phyloP scores from a whole-genome alignment of 2,888 invertebrate genomes.

The Plutella xylostella region DNA sequence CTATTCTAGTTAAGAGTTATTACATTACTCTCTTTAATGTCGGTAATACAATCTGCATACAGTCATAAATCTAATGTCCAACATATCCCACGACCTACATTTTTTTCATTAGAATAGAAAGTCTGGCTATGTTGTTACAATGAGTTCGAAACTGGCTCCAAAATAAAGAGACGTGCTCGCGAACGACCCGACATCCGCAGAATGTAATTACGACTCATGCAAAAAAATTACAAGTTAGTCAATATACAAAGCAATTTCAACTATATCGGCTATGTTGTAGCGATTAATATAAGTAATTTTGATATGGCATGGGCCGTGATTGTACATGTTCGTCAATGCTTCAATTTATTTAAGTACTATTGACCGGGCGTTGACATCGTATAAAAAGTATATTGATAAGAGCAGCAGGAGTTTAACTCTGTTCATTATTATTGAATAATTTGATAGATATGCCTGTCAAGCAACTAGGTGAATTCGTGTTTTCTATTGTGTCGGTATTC shows the following conservation, averaged over 20 bases:
- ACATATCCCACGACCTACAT: conserved; percentile 34
- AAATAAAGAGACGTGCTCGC: conserved; percentile 34
- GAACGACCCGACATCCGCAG: conserved; percentile 36
- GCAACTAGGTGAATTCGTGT: conserved; percentile 21
- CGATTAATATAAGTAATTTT: conserved; percentile 56
- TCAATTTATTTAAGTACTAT: conserved; percentile 24
- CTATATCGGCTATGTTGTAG: conserved; percentile 30
- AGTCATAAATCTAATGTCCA: conserved; percentile 8
- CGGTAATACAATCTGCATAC: no score
- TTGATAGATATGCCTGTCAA: conserved; percentile 45
- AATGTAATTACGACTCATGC: conserved; percentile 50
- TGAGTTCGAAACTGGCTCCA: conserved; percentile 28
- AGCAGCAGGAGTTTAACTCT: background rate
- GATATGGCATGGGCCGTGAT: conserved; percentile 55
- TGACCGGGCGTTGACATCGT: conserved; percentile 45
- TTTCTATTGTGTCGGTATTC: conserved; percentile 34
- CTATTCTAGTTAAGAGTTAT: no score
- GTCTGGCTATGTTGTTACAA: conserved; percentile 40
- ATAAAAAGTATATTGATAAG: conserved; percentile 26
- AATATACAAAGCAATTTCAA: conserved; percentile 23
- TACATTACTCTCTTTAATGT: no score
- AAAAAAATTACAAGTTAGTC: no score
- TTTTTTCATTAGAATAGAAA: conserved; percentile 53
- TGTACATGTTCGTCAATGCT: conserved; percentile 33
- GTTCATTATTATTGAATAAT: background rate